Evolutionary conservation across 2,888 invertebrate genomes (phyloP).

Genomic region (Acrocera orbiculus): DNA sequence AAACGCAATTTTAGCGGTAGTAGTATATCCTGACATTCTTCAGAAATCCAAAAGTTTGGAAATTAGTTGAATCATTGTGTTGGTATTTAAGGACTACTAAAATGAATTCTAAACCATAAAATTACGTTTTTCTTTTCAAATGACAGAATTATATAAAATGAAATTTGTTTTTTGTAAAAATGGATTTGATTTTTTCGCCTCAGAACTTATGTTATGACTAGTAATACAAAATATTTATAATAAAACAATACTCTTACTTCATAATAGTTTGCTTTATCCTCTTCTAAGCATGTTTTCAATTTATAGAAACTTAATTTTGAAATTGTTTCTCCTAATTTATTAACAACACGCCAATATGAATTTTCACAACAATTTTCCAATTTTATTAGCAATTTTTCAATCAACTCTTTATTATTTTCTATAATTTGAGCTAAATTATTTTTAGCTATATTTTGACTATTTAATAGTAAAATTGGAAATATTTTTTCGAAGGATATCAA

Average conservation of each 20-base stretch:
- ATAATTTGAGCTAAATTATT: background rate
- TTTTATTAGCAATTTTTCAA: background rate
- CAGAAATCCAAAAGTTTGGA: too few species aligned
- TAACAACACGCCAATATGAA: slow-evolving; percentile 33
- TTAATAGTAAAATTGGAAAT: slow-evolving; percentile 27
- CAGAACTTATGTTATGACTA: background rate
- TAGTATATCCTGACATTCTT: too few species aligned
- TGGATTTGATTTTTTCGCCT: background rate
- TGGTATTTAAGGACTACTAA: too few species aligned
- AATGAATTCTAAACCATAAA: too few species aligned
- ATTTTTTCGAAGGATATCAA: slow-evolving; percentile 30
- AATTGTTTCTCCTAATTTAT: slow-evolving; percentile 32
- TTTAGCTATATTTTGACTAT: background rate
- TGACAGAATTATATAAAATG: too few species aligned
- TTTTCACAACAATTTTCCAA: slow-evolving; percentile 22
- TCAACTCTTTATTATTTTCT: background rate
- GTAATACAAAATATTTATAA: background rate
- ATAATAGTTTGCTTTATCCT: slow-evolving; percentile 23
- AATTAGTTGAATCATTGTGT: too few species aligned
- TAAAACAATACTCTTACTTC: slow-evolving; percentile 22
- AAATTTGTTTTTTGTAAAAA: too few species aligned
- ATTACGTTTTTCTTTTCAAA: too few species aligned
- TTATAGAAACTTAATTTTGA: slow-evolving; percentile 30
- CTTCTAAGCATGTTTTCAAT: slow-evolving; percentile 24
- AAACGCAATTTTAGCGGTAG: too few species aligned